Conservation (phyloP, 2,113 vertebrate species). For the Embiotoca jacksoni region DNA sequence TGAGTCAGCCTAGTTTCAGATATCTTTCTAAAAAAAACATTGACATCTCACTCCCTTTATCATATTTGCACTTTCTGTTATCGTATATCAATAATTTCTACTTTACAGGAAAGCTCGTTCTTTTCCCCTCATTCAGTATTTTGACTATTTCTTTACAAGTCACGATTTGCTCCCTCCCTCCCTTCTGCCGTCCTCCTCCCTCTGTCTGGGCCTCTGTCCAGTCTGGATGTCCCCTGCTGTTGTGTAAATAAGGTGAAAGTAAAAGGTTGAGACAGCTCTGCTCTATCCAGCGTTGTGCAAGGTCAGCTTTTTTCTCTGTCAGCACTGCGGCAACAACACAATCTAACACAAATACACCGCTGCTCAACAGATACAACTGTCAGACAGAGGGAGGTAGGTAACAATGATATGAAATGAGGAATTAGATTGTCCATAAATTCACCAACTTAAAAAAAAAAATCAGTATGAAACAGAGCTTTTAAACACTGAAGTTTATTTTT, state of each 20-base stretch:
- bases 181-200: background rate
- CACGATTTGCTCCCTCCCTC: conserved; percentile 1
- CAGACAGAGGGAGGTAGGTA: background rate
- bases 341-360: conserved; percentile 24
- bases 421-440: too few species aligned
- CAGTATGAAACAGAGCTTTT: too few species aligned
- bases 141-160: background rate
- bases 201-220: conserved; percentile 35
- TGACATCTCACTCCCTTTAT: too few species aligned
- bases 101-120: background rate
- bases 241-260: conserved; percentile 64
- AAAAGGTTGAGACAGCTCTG: conserved; percentile 61
- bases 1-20: too few species aligned
- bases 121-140: conserved; percentile 5
- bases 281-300: conserved; percentile 53
- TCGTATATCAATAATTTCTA: conserved; percentile 8
- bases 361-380: background rate
- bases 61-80: too few species aligned
- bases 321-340: conserved; percentile 40
- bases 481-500: too few species aligned
- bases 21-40: too few species aligned
- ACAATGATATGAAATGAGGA: background rate
- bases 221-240: conserved; percentile 44
- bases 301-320: conserved; percentile 59
- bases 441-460: too few species aligned